A percentile compares a stretch with the other conserved stretches of the same genome.
phyloP scores from a whole-genome alignment of 1,140 invertebrate genomes.

The Drosophila obscura region DNA sequence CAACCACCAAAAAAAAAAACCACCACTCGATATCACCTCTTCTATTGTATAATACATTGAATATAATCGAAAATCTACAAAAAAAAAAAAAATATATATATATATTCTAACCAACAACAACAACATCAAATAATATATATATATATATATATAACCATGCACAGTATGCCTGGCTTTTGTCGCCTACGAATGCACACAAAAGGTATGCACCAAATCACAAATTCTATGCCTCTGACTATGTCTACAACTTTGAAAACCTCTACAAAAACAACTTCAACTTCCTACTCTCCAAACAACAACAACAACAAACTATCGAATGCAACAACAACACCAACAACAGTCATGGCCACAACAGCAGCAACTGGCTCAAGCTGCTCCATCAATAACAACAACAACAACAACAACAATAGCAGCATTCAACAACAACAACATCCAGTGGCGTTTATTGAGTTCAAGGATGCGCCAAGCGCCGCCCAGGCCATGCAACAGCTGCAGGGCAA shows the following conservation, averaged over 20 bases:
- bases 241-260: slow-evolving; percentile 69
- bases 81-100: slow-evolving; percentile 42
- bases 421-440: slow-evolving; percentile 88
- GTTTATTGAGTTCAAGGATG: slow-evolving; percentile 98
- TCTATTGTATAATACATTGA: slow-evolving; percentile 74
- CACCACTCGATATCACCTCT: slow-evolving; percentile 47
- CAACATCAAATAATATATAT: slow-evolving; percentile 45
- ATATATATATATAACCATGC: slow-evolving; percentile 76
- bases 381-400: slow-evolving; percentile 25
- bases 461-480: slow-evolving; percentile 94
- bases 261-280: slow-evolving; percentile 70
- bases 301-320: slow-evolving; percentile 9
- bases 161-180: slow-evolving; percentile 97
- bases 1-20: too few relatives aligned
- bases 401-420: slow-evolving; percentile 12
- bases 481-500: slow-evolving; percentile 96
- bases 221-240: slow-evolving; percentile 81
- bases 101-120: slow-evolving; percentile 13
- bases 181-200: slow-evolving; percentile 98
- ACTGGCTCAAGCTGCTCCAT: slow-evolving; percentile 49
- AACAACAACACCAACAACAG: slow-evolving; percentile 26
- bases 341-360: slow-evolving; percentile 36
- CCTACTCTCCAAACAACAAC: slow-evolving; percentile 52
- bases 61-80: slow-evolving; percentile 57
- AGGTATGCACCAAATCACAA: slow-evolving; percentile 87